Conservation (phyloP, 2,113 vertebrate species). For the Cyanoramphus novaezelandiae region DNA sequence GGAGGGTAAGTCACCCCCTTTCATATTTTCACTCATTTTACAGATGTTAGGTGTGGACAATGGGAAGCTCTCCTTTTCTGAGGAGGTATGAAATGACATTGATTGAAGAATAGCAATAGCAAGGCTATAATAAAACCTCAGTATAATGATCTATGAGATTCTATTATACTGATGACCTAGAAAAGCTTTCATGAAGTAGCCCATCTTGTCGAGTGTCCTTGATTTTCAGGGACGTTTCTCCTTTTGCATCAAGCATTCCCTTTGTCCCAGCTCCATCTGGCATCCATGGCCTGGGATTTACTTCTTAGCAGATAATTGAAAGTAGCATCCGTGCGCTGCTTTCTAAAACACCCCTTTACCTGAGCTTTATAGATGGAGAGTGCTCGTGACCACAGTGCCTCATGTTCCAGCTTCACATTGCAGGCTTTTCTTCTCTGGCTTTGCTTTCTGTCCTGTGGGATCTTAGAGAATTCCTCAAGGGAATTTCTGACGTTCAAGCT, state of each 20-base stretch:
- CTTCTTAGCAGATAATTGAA: not conserved
- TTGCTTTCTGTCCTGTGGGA: not conserved
- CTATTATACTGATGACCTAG: not conserved
- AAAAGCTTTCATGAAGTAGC: not conserved
- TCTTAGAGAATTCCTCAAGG: not conserved
- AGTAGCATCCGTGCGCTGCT: not conserved
- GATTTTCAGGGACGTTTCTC: conserved; percentile 22
- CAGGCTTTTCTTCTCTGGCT: not conserved
- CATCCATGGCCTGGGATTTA: not conserved
- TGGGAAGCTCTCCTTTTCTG: not conserved
- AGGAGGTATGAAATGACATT: not conserved
- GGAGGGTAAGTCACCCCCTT: not conserved
- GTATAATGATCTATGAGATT: not conserved
- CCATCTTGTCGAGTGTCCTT: not conserved
- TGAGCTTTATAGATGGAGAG: not conserved
- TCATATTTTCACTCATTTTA: not conserved
- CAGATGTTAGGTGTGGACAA: not conserved
- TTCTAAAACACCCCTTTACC: not conserved
- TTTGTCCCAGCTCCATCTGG: conserved; percentile 18
- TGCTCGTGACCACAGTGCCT: not conserved
- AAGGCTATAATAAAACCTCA: not conserved
- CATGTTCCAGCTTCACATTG: not conserved
- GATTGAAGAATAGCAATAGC: not conserved
- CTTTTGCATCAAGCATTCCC: not conserved
- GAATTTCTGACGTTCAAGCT: not conserved